Evolutionary conservation across 1,140 invertebrate species (phyloP).

Genomic region (Drosophila quadrilineata): DNA sequence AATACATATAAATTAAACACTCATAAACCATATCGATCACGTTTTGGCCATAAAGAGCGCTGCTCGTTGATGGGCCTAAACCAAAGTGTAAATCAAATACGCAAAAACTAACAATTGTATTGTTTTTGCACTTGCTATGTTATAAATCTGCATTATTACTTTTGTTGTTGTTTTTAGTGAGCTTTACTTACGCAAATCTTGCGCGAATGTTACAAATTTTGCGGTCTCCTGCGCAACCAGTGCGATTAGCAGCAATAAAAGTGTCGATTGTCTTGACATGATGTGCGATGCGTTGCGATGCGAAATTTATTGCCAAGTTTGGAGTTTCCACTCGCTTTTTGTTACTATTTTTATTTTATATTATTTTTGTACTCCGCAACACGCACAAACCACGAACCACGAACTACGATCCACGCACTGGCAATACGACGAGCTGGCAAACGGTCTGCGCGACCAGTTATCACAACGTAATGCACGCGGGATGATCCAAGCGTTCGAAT

Average conservation of each 20-base stretch:
- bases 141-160: constrained; percentile 10
- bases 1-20: constrained; percentile 39
- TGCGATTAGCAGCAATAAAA: constrained; percentile 61
- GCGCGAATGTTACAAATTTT: constrained; percentile 51
- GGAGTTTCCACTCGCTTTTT: constrained; percentile 5
- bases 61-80: constrained; percentile 25
- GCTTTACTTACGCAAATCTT: constrained; percentile 79
- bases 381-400: constrained; percentile 12
- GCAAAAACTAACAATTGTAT: constrained; percentile 35
- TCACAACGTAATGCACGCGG: constrained; percentile 57
- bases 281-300: constrained; percentile 6
- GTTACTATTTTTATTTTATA: no score
- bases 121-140: constrained; percentile 27
- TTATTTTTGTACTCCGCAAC: constrained; percentile 8
- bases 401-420: constrained; percentile 36
- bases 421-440: neutral
- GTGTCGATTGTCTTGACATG: constrained; percentile 51
- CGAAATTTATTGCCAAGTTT: constrained; percentile 21
- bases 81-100: constrained; percentile 25
- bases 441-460: constrained; percentile 56
- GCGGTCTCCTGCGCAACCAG: constrained; percentile 55
- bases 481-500: constrained; percentile 53
- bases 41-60: constrained; percentile 62
- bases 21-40: constrained; percentile 59
- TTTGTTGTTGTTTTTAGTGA: constrained; percentile 4